Base-by-base conservation (phyloP, 2,888 invertebrate species). In the Onchidella celtica region DNA sequence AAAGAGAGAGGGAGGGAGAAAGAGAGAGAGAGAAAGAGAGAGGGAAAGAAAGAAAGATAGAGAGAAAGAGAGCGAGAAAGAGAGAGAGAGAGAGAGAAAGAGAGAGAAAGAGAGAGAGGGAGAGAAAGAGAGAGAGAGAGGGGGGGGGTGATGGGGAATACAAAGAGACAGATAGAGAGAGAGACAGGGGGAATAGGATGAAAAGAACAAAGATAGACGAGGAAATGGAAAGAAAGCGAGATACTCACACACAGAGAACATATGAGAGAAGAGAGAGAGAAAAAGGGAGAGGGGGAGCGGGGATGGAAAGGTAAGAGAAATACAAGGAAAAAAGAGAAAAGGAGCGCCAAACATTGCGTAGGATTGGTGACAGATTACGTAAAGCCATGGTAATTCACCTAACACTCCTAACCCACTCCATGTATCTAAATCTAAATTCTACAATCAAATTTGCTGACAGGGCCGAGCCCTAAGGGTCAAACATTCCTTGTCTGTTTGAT, bases 61-160 rank as follows among this genome's bases (percentile, higher is more conserved):
- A n/a, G n/a, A n/a, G n/a, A n/a, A n/a, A n/a, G n/a, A n/a, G n/a
- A n/a, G n/a, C n/a, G n/a, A n/a, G n/a, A n/a, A n/a, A 72, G 29
- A 57, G 24, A 55, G 29, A 72, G 29, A 27, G 32, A 72, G 21
- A 27, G 55, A 17, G 14, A 29, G 32, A n/a, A n/a, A n/a, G n/a
- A n/a, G n/a, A n/a, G n/a, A n/a, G n/a, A 27, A 32, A 2, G 36
- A 61, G 36, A 38, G 40, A n/a, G 40, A 63, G 40, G 40, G 38
- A 36, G 38, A 63, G 75, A 75, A 40, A 38, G n/a, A 75, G 75
- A 63, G 27, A 36, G 32, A 75, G 75, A 38, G 63, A 38, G 38
- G 63, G 63, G 36, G 27, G 40, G 24, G 40, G 40, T 27, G 40
- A 24, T 24, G 38, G 40, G 75, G 63, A 40, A 38, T 3, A 75